Evolutionary conservation across 2,113 vertebrate species (phyloP), one percentile per base, ranked within the genome.

Genomic region (Sinocyclocheilus grahami): DNA sequence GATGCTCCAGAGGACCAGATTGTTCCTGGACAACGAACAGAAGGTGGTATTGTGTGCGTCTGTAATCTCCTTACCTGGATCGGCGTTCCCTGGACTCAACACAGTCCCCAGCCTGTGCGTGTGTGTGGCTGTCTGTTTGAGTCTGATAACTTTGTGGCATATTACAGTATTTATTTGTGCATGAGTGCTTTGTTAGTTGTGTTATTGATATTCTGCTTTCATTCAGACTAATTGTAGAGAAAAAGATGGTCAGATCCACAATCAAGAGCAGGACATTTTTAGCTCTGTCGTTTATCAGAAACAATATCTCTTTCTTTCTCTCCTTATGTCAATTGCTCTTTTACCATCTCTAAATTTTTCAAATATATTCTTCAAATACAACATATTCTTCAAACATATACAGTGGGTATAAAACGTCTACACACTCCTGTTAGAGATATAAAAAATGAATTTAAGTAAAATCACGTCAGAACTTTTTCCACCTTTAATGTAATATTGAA

Each of bases 41-140:
- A 94, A 93, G 93, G 90, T 91, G 90, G 93, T 90, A 94, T 95
- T 95, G 95, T 95, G 92, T 92, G 90, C 88, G 91, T 92, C 92
- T 95, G 92, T 95, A 95, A 95, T 95, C 94, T 95, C 91, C 95
- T 95, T 95, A 95, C 95, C 94, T 95, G 93, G 92, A 94, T 94
- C 93, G 90, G 91, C 93, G 91, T 93, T 91, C 89, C 92, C 91
- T 91, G 92, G 91, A 92, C 91, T 90, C 75, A 92, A 91, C 90
- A 90, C 89, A 91, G 90, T 92, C 93, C 92, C 90, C 91, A 94
- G 92, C 91, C 93, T 92, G 51, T 78, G 30, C 30, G 27, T 92
- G 77, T 89, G 82, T 67, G 22, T 12, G 9, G 4, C 20, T 82
- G 78, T 85, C 90, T 91, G 91, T 90, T 76, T 85, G 87, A 74